phyloP scores from a whole-genome alignment of 2,888 invertebrate species.

The Eupelmus urozonus region DNA sequence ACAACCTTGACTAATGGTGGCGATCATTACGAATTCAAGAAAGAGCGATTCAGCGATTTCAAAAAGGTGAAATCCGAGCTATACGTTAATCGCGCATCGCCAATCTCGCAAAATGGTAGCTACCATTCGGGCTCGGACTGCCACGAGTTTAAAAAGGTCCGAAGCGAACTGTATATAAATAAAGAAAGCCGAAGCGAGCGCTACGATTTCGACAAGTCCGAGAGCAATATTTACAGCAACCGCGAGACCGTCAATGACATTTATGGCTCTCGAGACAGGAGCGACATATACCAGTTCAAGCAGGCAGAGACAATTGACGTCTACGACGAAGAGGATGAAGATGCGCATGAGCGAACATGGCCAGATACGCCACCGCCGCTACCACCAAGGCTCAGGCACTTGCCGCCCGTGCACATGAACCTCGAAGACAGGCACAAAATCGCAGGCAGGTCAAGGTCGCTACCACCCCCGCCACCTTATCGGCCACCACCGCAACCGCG shows the following conservation, averaged over 20 bases:
- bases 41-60: slow-evolving; percentile 72
- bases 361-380: slow-evolving; percentile 81
- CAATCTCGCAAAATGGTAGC: slow-evolving; percentile 72
- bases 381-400: slow-evolving; percentile 82
- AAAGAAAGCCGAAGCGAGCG: slow-evolving; percentile 66
- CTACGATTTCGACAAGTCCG: slow-evolving; percentile 66
- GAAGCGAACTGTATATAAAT: slow-evolving; percentile 71
- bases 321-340: slow-evolving; percentile 76
- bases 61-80: slow-evolving; percentile 73
- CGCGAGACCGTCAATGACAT: slow-evolving; percentile 70
- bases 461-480: slow-evolving; percentile 75
- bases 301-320: slow-evolving; percentile 74
- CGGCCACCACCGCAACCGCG: slow-evolving; percentile 75
- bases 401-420: slow-evolving; percentile 83
- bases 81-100: slow-evolving; percentile 72
- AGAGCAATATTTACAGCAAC: slow-evolving; percentile 70
- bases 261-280: slow-evolving; percentile 69
- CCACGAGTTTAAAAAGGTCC: slow-evolving; percentile 73
- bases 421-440: slow-evolving; percentile 80
- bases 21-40: slow-evolving; percentile 69
- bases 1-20: slow-evolving; percentile 63
- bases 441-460: slow-evolving; percentile 74
- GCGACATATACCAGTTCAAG: slow-evolving; percentile 72
- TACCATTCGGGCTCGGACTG: slow-evolving; percentile 68
- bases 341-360: slow-evolving; percentile 66